Percentiles rank a stretch among this genome's conserved stretches.
These are phyloP conservation scores for Cotesia chilonis DNA, from an alignment of 1,140 invertebrate genomes.

Conservation along the genomic window DNA sequence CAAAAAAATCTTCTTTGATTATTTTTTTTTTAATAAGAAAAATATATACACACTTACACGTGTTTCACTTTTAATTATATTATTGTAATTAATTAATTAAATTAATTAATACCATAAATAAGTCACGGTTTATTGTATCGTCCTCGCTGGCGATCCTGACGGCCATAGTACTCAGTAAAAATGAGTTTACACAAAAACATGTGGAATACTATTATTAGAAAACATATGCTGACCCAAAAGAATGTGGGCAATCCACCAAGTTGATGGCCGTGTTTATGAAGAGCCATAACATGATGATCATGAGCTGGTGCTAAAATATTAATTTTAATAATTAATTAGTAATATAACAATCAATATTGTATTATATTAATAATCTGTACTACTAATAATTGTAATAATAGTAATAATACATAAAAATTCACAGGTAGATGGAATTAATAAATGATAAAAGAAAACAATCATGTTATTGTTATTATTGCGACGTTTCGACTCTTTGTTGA, in stretches of 20 bases:
- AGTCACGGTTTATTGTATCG: constrained; percentile 71
- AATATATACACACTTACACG: constrained; percentile 4
- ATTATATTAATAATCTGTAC: not conserved
- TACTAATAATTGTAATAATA: not conserved
- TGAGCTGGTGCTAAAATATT: constrained; percentile 83
- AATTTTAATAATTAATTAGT: constrained; percentile 22
- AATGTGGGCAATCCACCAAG: constrained; percentile 89
- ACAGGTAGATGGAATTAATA: too few species aligned
- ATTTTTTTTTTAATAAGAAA: not conserved
- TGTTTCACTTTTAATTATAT: not conserved
- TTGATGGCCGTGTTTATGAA: constrained; percentile 92
- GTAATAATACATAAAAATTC: not conserved
- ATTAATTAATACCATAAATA: constrained; percentile 39
- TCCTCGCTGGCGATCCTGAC: constrained; percentile 71
- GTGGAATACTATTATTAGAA: constrained; percentile 92
- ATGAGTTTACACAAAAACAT: constrained; percentile 94
- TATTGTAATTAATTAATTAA: constrained; percentile 12
- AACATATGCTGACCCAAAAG: constrained; percentile 92
- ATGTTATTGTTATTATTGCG: too few species aligned
- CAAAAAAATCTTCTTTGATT: not conserved
- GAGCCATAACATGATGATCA: constrained; percentile 89
- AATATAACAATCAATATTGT: not conserved
- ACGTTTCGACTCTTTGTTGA: too few species aligned
- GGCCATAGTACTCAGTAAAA: constrained; percentile 87
- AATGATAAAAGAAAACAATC: too few species aligned